Evolutionary conservation across 2,888 invertebrate species (phyloP).

Genomic region (Marronus borbonicus): DNA sequence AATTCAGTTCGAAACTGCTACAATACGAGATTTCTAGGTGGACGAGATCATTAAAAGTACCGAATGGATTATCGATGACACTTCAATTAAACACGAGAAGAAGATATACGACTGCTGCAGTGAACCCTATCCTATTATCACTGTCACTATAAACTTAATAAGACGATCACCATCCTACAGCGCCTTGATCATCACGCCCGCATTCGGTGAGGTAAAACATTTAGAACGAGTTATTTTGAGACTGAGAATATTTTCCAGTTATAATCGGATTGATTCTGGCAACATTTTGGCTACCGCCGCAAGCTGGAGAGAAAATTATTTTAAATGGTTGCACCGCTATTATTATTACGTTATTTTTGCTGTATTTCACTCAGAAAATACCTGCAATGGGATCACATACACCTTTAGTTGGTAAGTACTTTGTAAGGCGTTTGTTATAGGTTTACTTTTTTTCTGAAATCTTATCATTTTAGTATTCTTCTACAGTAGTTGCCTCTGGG

Average conservation of each 20-base stretch:
- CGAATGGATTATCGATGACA: slow-evolving; percentile 72
- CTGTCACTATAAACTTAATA: slow-evolving; percentile 71
- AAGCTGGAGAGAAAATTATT: slow-evolving; percentile 78
- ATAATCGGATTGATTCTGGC: slow-evolving; percentile 76
- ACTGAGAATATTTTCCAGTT: slow-evolving; percentile 66
- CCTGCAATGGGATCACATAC: slow-evolving; percentile 73
- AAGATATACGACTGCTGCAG: slow-evolving; percentile 73
- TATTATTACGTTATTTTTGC: slow-evolving; percentile 75
- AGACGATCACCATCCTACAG: slow-evolving; percentile 76
- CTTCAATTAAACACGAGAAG: slow-evolving; percentile 66
- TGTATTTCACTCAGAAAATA: slow-evolving; percentile 76
- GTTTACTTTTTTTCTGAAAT: neutral
- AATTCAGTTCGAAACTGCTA: neutral
- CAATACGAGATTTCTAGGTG: slow-evolving; percentile 58
- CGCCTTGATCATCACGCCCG: slow-evolving; percentile 77
- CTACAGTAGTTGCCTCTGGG: slow-evolving; percentile 73
- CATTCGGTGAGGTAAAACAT: slow-evolving; percentile 69
- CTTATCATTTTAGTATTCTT: slow-evolving; percentile 72
- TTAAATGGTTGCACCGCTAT: slow-evolving; percentile 75
- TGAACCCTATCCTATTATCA: slow-evolving; percentile 74
- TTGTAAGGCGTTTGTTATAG: no score
- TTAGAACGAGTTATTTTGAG: neutral
- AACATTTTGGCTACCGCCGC: slow-evolving; percentile 79
- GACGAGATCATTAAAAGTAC: slow-evolving; percentile 65
- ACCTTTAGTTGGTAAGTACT: slow-evolving; percentile 73